Conservation (phyloP, 2,888 invertebrate genomes). For the Ormyrus labotus region DNA sequence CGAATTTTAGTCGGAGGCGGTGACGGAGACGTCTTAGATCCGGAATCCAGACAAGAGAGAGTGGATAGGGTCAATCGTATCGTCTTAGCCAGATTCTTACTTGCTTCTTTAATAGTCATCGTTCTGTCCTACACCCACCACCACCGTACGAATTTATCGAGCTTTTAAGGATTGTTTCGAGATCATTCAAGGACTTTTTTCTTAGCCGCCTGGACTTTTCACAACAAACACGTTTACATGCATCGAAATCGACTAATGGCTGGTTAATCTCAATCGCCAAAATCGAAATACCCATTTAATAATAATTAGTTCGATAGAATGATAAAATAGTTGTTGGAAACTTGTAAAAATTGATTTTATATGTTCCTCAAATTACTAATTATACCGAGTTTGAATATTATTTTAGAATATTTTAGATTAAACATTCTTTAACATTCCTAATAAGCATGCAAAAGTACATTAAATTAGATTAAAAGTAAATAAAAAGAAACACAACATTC, state of each 20-base stretch:
- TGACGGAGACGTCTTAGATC: conserved; percentile 67
- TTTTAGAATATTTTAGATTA: neutral
- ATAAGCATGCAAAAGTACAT: too few relatives aligned
- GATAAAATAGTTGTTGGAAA: too few relatives aligned
- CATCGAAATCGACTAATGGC: conserved; percentile 37
- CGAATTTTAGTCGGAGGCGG: conserved; percentile 71
- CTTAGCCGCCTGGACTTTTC: conserved; percentile 37
- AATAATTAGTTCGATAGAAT: too few relatives aligned
- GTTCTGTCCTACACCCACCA: conserved; percentile 70
- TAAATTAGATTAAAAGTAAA: too few relatives aligned
- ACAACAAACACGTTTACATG: conserved; percentile 25
- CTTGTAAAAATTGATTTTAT: too few relatives aligned
- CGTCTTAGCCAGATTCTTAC: conserved; percentile 67
- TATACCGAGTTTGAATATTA: neutral
- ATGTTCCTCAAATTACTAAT: neutral
- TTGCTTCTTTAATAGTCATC: conserved; percentile 64
- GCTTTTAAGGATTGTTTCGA: conserved; percentile 57
- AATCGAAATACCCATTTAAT: too few relatives aligned
- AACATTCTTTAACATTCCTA: neutral
- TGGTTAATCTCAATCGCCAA: neutral
- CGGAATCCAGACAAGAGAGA: conserved; percentile 68
- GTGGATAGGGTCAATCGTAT: conserved; percentile 69
- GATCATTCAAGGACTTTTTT: conserved; percentile 57
- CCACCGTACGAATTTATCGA: conserved; percentile 61
- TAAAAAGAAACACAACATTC: too few relatives aligned